Percentiles rank a stretch among this genome's conserved stretches.
Evolutionary conservation across 2,797 vertebrate species (phyloP).

Genomic region (Lindbergichthys nudifrons): DNA sequence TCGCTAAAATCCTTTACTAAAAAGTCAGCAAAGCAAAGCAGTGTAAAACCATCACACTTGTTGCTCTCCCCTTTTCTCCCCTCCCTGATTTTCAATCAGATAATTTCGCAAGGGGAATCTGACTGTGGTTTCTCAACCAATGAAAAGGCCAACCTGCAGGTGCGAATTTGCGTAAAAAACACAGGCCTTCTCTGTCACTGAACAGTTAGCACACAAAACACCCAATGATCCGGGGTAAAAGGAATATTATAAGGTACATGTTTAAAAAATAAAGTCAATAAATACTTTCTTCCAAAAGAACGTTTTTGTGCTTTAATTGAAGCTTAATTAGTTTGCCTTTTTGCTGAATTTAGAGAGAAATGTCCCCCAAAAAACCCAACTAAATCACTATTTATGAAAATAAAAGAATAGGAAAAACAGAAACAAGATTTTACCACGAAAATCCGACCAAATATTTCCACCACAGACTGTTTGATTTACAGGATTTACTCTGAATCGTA

Average conservation of each 20-base stretch:
- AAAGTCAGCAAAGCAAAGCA: constrained; percentile 75
- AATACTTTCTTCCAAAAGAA: not conserved
- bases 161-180: constrained; percentile 80
- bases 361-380: not conserved
- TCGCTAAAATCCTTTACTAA: constrained; percentile 74
- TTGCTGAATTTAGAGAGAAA: too few relatives aligned
- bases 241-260: not conserved
- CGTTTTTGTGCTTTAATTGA: not conserved
- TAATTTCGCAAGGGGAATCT: constrained; percentile 84
- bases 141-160: constrained; percentile 70
- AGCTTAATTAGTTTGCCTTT: not conserved
- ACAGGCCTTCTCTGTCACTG: constrained; percentile 20
- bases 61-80: constrained; percentile 70
- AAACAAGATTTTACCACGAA: not conserved
- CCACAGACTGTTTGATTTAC: constrained; percentile 63
- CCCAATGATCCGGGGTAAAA: not conserved
- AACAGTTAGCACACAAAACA: constrained; percentile 59
- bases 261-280: fast-evolving
- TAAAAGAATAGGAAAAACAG: not conserved
- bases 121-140: constrained; percentile 85
- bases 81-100: constrained; percentile 90
- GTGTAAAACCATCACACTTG: constrained; percentile 70
- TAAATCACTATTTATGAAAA: too few relatives aligned
- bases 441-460: not conserved
- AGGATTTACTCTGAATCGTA: constrained; percentile 52